Evolutionary conservation across 2,888 invertebrate genomes (phyloP).

Genomic region (Schizotus pectinicornis): DNA sequence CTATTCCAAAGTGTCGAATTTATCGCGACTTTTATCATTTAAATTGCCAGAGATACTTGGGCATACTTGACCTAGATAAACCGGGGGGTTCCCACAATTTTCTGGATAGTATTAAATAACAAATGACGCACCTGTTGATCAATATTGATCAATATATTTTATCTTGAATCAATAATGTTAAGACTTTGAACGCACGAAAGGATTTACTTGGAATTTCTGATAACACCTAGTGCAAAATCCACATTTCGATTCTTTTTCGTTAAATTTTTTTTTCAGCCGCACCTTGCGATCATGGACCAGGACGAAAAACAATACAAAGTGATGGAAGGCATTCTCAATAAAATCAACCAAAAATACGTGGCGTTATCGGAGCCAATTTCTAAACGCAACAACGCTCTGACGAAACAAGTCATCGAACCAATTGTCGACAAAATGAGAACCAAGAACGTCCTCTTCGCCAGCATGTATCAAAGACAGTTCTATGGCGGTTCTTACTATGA

Average conservation of each 20-base stretch:
- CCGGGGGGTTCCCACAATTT: too few species aligned
- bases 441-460: conserved; percentile 48
- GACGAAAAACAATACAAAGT: conserved; percentile 33
- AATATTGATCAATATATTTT: too few species aligned
- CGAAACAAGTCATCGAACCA: conserved; percentile 37
- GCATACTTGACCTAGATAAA: too few species aligned
- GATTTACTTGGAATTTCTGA: neutral
- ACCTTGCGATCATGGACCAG: conserved; percentile 7
- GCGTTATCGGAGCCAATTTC: conserved; percentile 32
- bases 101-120: too few species aligned
- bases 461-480: conserved; percentile 49
- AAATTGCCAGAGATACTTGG: too few species aligned
- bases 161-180: too few species aligned
- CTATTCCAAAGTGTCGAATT: too few species aligned
- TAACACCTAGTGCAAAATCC: conserved; percentile 2
- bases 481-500: conserved; percentile 69
- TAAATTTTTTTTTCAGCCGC: conserved; percentile 6
- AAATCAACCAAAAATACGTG: conserved; percentile 37
- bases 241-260: too few species aligned
- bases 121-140: too few species aligned
- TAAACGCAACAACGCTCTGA: conserved; percentile 31
- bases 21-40: too few species aligned
- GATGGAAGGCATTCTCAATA: conserved; percentile 40
- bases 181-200: too few species aligned
- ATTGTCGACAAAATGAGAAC: conserved; percentile 49